Percentiles rank a stretch among this genome's conserved stretches.
These are phyloP conservation scores for Drosophila algonquin DNA, from an alignment of 2,888 invertebrate genomes.

Conservation along the genomic window DNA sequence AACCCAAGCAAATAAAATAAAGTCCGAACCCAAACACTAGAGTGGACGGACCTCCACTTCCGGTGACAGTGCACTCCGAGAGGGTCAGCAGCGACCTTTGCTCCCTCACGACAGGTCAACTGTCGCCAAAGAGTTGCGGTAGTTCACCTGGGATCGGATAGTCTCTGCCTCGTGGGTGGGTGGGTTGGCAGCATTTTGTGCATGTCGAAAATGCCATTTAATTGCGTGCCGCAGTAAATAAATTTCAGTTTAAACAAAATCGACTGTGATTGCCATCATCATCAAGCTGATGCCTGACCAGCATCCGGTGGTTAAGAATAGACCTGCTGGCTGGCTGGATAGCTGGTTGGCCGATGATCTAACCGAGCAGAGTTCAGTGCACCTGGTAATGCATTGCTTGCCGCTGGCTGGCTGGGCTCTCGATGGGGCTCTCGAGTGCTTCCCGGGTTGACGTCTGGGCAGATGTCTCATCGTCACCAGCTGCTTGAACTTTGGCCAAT, in stretches of 20 bases:
- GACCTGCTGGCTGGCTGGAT: not conserved
- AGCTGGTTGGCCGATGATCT: conserved; percentile 6
- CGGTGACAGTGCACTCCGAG: conserved; percentile 67
- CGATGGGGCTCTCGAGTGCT: conserved; percentile 14
- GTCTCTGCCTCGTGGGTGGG: not conserved
- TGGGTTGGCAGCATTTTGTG: conserved; percentile 31
- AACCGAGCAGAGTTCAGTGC: conserved; percentile 58
- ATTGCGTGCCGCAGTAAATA: conserved; percentile 42
- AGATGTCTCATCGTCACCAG: conserved; percentile 26
- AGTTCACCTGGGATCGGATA: not conserved
- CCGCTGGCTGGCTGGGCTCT: conserved; percentile 3
- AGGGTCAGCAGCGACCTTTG: conserved; percentile 56
- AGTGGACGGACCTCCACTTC: conserved; percentile 49
- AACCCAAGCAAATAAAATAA: conserved; percentile 1
- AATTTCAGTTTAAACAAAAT: conserved; percentile 43
- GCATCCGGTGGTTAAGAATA: conserved; percentile 41
- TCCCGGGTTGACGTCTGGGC: conserved; percentile 22
- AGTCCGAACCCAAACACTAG: conserved; percentile 41
- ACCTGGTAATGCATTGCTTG: conserved; percentile 68
- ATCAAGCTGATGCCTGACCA: conserved; percentile 1
- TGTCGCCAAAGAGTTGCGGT: conserved; percentile 47
- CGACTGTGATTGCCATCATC: conserved; percentile 10
- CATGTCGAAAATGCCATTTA: conserved; percentile 47
- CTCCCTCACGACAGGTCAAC: conserved; percentile 18
- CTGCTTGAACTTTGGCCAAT: conserved; percentile 31